phyloP scores from a whole-genome alignment of 2,797 vertebrate species.

The Lagocephalus sceleratus region DNA sequence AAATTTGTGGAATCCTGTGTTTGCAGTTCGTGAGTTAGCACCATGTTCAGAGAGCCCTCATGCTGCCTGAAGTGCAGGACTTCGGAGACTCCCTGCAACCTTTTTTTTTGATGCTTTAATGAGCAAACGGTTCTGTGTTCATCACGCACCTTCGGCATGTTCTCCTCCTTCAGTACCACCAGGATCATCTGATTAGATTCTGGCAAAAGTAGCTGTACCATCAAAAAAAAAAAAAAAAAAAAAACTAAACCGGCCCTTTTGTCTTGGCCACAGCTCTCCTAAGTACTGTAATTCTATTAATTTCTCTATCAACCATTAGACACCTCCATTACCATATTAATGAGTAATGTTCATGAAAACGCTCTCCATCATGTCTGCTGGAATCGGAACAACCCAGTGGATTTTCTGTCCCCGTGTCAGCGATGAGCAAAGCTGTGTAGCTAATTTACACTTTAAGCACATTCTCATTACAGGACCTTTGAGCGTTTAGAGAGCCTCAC shows the following conservation, averaged over 20 bases:
- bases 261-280: slow-evolving; percentile 39
- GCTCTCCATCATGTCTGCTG: slow-evolving; percentile 57
- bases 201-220: slow-evolving; percentile 9
- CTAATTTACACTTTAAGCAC: slow-evolving; percentile 68
- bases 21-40: too few relatives aligned
- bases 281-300: slow-evolving; percentile 62
- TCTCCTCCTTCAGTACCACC: slow-evolving; percentile 3
- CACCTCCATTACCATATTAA: slow-evolving; percentile 70
- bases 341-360: slow-evolving; percentile 62
- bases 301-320: slow-evolving; percentile 65
- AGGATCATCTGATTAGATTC: slow-evolving; percentile 7
- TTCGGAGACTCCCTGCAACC: too few relatives aligned
- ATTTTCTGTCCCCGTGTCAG: slow-evolving; percentile 49
- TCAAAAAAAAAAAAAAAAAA: too few relatives aligned
- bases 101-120: slow-evolving; percentile 1
- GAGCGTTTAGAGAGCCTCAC: slow-evolving; percentile 39
- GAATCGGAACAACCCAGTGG: slow-evolving; percentile 51
- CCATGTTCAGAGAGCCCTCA: too few relatives aligned
- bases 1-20: too few relatives aligned
- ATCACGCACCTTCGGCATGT: not conserved
- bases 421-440: slow-evolving; percentile 55
- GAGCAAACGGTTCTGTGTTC: slow-evolving; percentile 4
- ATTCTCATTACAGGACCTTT: slow-evolving; percentile 51
- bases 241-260: not conserved
- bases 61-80: too few relatives aligned